A percentile compares a stretch with the other conserved stretches of the same genome.
Conservation (phyloP, 2,113 vertebrate genomes). For the Corapipo altera region DNA sequence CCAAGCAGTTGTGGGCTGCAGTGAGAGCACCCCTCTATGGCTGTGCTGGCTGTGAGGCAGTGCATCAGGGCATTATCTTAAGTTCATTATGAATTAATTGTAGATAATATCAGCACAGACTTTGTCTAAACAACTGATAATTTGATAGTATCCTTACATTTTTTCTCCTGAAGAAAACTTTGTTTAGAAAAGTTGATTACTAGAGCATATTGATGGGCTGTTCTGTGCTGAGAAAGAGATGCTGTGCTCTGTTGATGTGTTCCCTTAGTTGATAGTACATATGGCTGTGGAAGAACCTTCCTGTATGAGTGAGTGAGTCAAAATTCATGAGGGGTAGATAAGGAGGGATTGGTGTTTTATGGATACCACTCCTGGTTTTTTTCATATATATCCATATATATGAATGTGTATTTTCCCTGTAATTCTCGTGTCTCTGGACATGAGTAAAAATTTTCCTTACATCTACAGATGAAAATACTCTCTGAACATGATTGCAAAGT, state of each 20-base stretch:
- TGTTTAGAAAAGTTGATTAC: neutral
- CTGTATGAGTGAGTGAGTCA: neutral
- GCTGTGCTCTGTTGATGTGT: neutral
- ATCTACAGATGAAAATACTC: neutral
- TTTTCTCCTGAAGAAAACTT: neutral
- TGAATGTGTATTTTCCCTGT: neutral
- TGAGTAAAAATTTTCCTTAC: neutral
- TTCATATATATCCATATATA: neutral
- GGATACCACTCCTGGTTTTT: neutral
- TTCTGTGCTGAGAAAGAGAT: neutral
- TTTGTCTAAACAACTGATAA: neutral
- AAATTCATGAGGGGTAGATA: neutral
- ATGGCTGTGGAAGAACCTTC: neutral
- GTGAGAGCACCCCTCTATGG: neutral
- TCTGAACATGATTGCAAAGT: neutral
- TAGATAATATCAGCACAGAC: neutral
- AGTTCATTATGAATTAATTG: neutral
- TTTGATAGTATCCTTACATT: neutral
- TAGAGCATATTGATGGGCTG: neutral
- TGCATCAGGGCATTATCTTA: too few relatives aligned
- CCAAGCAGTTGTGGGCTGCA: neutral
- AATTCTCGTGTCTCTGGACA: neutral
- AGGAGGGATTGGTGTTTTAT: neutral
- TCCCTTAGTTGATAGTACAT: accelerated
- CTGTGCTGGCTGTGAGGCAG: neutral